Conservation (phyloP, 2,888 invertebrate species). For the Chamaedrilus cognettii region DNA sequence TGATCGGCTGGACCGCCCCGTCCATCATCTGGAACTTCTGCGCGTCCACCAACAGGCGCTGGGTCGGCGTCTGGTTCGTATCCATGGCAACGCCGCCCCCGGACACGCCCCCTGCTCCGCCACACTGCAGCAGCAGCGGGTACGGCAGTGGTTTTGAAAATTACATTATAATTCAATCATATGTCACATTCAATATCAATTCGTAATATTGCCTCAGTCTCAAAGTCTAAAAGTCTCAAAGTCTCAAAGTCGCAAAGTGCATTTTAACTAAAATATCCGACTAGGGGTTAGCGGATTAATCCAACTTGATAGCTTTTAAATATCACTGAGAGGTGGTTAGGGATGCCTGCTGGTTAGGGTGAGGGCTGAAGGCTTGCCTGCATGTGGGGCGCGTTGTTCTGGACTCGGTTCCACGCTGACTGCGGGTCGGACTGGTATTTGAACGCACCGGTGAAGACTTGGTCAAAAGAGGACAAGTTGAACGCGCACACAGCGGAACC, state of each 20-base stretch:
- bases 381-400: constrained; percentile 44
- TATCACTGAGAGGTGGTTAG: no score
- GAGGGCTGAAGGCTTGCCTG: constrained; percentile 12
- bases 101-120: not conserved
- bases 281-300: no score
- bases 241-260: no score
- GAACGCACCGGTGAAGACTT: constrained; percentile 82
- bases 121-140: not conserved
- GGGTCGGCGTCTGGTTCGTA: constrained; percentile 19
- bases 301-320: no score
- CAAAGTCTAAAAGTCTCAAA: no score
- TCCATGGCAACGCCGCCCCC: not conserved
- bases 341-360: not conserved
- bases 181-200: no score
- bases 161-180: not conserved
- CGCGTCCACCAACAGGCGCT: constrained; percentile 53
- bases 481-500: constrained; percentile 92
- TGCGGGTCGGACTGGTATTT: constrained; percentile 78
- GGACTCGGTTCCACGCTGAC: constrained; percentile 76
- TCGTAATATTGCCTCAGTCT: no score
- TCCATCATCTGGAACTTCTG: constrained; percentile 84
- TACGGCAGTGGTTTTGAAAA: not conserved
- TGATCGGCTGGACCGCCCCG: constrained; percentile 76
- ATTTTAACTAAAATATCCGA: no score
- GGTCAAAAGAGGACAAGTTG: constrained; percentile 78